Percentiles rank a stretch among this genome's conserved stretches.
Evolutionary conservation across 2,113 vertebrate species (phyloP).

Genomic region (Antechinus flavipes): DNA sequence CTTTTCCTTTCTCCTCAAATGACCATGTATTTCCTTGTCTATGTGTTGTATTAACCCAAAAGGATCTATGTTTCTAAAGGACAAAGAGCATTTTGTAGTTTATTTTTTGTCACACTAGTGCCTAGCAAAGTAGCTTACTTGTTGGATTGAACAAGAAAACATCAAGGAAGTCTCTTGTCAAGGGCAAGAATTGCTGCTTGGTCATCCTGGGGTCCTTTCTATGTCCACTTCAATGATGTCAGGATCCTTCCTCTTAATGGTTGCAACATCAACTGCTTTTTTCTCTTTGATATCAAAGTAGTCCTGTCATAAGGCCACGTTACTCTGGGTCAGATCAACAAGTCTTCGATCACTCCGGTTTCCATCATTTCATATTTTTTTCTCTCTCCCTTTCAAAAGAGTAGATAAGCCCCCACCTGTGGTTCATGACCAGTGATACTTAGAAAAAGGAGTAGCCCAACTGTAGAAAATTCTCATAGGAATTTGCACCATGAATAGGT

Average conservation of each 20-base stretch:
- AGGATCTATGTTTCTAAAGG: neutral
- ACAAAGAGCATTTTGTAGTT: neutral
- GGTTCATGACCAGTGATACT: neutral
- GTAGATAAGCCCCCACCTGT: neutral
- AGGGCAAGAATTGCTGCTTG: neutral
- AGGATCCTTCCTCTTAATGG: neutral
- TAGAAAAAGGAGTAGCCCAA: neutral
- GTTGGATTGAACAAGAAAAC: neutral
- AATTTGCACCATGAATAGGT: fast-evolving
- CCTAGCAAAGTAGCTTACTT: neutral
- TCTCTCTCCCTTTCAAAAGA: neutral
- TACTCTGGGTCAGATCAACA: neutral
- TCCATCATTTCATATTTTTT: slow-evolving; percentile 44
- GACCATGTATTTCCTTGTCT: neutral
- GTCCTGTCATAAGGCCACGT: neutral
- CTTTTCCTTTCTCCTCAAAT: neutral
- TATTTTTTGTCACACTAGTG: neutral
- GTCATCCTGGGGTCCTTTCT: neutral
- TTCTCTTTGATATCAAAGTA: neutral
- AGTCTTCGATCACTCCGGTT: neutral
- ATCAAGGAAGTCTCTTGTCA: neutral
- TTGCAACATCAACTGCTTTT: neutral
- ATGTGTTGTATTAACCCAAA: neutral
- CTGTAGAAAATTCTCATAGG: neutral
- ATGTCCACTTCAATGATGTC: neutral